Percentiles rank a stretch among this genome's conserved stretches.
These are phyloP conservation scores for Brachyhypopomus gauderio DNA, from an alignment of 2,113 vertebrate genomes.

Conservation along the genomic window DNA sequence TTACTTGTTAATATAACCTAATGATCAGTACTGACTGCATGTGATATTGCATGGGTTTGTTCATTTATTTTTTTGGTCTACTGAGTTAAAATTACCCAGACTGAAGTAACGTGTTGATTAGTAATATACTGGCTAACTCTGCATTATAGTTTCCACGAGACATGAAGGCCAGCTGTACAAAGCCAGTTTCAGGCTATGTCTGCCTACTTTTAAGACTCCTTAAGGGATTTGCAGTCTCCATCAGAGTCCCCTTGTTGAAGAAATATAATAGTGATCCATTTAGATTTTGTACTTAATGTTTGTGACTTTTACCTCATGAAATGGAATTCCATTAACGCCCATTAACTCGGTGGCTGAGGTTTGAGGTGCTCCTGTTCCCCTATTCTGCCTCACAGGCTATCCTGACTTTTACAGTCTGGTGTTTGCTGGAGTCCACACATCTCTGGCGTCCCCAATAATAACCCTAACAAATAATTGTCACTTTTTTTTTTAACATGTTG, in stretches of 20 bases:
- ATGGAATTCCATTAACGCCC: neutral
- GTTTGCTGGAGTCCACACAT: neutral
- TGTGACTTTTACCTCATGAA: neutral
- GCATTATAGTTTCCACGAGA: neutral
- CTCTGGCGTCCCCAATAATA: neutral
- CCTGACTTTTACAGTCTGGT: neutral
- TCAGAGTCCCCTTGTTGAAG: neutral
- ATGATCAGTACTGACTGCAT: slow-evolving; percentile 33
- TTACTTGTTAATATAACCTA: slow-evolving; percentile 35
- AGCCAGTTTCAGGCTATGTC: neutral
- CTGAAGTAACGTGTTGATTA: slow-evolving; percentile 21
- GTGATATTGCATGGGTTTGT: slow-evolving; percentile 35
- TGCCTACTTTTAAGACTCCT: neutral
- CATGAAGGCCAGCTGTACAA: neutral
- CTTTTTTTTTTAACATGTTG: too few species aligned
- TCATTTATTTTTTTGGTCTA: slow-evolving; percentile 5
- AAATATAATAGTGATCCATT: slow-evolving; percentile 7
- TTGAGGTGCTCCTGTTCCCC: neutral
- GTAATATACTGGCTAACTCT: neutral
- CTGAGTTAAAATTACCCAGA: neutral
- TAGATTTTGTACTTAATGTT: neutral
- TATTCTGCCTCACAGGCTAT: neutral
- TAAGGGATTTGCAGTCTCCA: too few species aligned
- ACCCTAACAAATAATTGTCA: too few species aligned
- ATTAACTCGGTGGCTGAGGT: neutral